Base-by-base conservation (phyloP, 2,113 vertebrate species). In the Chaenogobius annularis region DNA sequence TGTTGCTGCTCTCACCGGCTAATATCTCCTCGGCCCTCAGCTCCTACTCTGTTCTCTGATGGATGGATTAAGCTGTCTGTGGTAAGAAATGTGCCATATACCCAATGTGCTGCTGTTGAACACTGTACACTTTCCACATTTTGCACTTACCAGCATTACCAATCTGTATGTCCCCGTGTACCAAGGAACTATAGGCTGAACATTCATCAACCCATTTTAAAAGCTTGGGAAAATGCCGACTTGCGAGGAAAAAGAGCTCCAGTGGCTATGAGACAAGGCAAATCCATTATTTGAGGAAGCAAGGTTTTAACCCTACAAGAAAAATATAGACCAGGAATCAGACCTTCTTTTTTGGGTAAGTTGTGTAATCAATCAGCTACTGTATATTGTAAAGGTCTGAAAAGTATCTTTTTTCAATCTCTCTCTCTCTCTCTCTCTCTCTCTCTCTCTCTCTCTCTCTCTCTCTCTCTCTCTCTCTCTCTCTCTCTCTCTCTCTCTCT, bases 1-100 rank as follows among this genome's bases (percentile, higher is more conserved):
- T 84, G 85, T 69, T 84, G 35, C 65, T 54, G 52, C 71, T 58
- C 61, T 79, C 65, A 55, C 56, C 48, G 35, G 70, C 50, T 85
- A 75, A 83, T 79, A 79, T 74, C 61, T 84, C 50, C 71, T 76
- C 58, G 62, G 79, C 75, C 58, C 55, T 66, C 66, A 40, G 56
- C 50, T 40, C 10, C 70, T 70, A 76, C 61, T 62, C 58, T 70
- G 55, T 69, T 23, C 69, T 73, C 31, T 73, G 67, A 75, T 63
- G 56, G 62, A 82, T 76, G 65, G 56, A 73, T 62, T 75, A 48
- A 66, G 50, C 61, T 64, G 4, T 74, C 64, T 56, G 4, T 66
- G n/a, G 35, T 26, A 69, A 1, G 40, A 19, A 23, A 78, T 66
- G 44, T 47, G 9, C 17, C 9, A 40, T 19, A 63, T 19, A 63